These are phyloP conservation scores for Empidonax alnorum DNA, from an alignment of 2,113 vertebrate genomes.

Conservation along the genomic window DNA sequence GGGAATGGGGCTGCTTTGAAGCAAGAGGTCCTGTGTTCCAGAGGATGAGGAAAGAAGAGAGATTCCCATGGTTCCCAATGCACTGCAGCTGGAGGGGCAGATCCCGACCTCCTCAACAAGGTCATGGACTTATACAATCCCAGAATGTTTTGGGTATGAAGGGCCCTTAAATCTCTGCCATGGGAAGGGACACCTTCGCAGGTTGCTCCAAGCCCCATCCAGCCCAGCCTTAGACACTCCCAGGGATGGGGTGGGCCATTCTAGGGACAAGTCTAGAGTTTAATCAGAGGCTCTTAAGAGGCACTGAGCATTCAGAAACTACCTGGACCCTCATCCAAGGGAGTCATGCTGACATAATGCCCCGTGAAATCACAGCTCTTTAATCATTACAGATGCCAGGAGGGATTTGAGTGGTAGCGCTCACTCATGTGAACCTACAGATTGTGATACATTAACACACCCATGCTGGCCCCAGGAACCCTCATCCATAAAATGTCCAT, in stretches of 20 bases:
- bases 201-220: rapidly evolving
- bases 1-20: neutral
- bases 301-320: neutral
- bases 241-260: neutral
- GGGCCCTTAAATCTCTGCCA: neutral
- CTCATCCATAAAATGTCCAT: neutral
- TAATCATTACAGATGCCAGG: neutral
- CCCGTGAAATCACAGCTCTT: neutral
- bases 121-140: neutral
- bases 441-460: neutral
- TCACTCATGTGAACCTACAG: neutral
- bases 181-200: neutral
- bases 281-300: neutral
- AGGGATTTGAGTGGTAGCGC: neutral
- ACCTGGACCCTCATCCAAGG: neutral
- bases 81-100: rapidly evolving
- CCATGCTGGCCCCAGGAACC: neutral
- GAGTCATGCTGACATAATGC: neutral
- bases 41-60: neutral
- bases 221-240: neutral
- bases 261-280: neutral
- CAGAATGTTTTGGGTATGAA: neutral
- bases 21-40: rapidly evolving
- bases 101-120: neutral
- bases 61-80: neutral